Evolutionary conservation across 2,888 invertebrate species (phyloP).

Genomic region (Drosophila recens): DNA sequence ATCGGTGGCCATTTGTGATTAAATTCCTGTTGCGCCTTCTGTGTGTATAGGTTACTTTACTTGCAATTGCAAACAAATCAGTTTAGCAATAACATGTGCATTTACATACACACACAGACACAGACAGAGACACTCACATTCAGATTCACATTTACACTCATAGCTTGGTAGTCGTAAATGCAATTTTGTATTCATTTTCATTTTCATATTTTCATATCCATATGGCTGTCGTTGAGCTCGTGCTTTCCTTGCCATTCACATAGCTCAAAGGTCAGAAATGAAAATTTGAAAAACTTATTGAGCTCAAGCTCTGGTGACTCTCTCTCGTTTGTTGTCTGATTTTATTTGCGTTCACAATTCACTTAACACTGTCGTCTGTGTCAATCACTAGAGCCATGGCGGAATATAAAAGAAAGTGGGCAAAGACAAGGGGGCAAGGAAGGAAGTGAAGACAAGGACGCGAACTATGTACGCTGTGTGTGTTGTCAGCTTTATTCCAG

Average conservation of each 20-base stretch:
- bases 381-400: slow-evolving; percentile 19
- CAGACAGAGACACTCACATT: too few species aligned
- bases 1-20: slow-evolving; percentile 15
- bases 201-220: slow-evolving; percentile 13
- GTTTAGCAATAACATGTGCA: slow-evolving; percentile 14
- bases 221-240: slow-evolving; percentile 1
- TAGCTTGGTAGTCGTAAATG: not conserved
- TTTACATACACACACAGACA: not conserved
- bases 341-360: slow-evolving; percentile 52
- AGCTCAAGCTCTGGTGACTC: not conserved
- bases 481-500: slow-evolving; percentile 7
- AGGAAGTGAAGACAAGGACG: not conserved
- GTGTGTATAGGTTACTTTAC: not conserved
- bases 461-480: not conserved
- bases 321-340: slow-evolving; percentile 38
- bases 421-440: not conserved
- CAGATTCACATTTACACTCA: not conserved
- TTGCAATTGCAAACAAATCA: slow-evolving; percentile 24
- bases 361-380: slow-evolving; percentile 42
- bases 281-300: slow-evolving; percentile 16
- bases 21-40: slow-evolving; percentile 7
- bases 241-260: not conserved
- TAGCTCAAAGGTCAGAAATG: slow-evolving; percentile 18
- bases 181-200: slow-evolving; percentile 15
- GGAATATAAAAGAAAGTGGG: slow-evolving; percentile 2